Base-by-base conservation (phyloP, 2,888 invertebrate species). In the Athetis lepigone region DNA sequence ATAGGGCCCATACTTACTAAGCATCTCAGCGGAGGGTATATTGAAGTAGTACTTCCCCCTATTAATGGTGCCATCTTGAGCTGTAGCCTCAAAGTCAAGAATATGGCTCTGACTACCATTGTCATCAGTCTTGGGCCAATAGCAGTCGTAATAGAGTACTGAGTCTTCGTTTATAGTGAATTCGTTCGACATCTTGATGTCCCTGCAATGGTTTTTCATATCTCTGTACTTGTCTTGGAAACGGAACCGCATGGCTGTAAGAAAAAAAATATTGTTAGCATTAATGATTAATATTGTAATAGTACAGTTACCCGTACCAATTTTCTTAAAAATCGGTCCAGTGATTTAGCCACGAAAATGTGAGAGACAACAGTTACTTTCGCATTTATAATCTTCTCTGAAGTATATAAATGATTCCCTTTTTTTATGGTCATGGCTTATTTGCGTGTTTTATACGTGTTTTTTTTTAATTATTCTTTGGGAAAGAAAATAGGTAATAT, bases 201-300 rank as follows among this genome's bases (percentile, higher is more conserved):
- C 90, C 18, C 93, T 88, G 82, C 95, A 94, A 68, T 94, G 93
- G 51, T 92, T 91, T 21, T 85, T 85, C 4, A 61, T 68, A 18
- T 80, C 75, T 2, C 77, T 80, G 42, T 82, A 77, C 21, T 86
- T 88, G 50, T 87, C 86, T 80, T 91, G 90, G 67, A 95, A 94
- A 18, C 94, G 90, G 70, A 95, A 94, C 50, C 90, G 90, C 94
- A 95, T 94, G 1, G 89, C 95, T 95, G 87, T 6, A 89, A 91
- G 0, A 29, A 27, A 63, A 64, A 72, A 45, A n/a, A n/a, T n/a
- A n/a, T n/a, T n/a, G n/a, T n/a, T n/a, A n/a, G n/a, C n/a, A n/a
- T n/a, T n/a, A n/a, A 33, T 13, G 13, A 25, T 4, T 33, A 33
- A 33, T 29, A 11, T 29, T 29, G n/a, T 13, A 13, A 4, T 33